Evolutionary conservation across 2,113 vertebrate species (phyloP).

Genomic region (Hypocryptadius cinnamomeus): DNA sequence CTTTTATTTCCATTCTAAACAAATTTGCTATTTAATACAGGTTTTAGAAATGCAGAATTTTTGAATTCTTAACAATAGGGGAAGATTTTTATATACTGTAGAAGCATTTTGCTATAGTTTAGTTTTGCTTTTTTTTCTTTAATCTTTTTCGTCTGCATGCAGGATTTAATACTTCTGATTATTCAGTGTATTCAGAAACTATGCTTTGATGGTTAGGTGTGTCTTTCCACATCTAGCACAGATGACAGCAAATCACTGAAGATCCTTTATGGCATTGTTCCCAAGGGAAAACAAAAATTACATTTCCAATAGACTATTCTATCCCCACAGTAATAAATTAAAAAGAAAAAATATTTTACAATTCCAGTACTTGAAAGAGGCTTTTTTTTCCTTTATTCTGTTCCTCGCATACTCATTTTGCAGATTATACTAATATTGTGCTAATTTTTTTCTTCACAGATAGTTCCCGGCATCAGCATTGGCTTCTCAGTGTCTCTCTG

Average conservation of each 20-base stretch:
- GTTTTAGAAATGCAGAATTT: neutral
- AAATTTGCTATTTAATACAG: neutral
- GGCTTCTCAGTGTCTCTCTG: neutral
- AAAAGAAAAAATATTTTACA: neutral
- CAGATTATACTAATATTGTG: neutral
- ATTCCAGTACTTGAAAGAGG: neutral
- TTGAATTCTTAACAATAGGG: neutral
- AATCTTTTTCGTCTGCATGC: neutral
- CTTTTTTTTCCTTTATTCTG: neutral
- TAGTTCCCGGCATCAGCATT: neutral
- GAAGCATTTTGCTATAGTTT: neutral
- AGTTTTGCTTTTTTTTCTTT: neutral
- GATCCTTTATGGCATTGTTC: neutral
- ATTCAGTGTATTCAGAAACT: neutral
- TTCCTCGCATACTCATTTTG: neutral
- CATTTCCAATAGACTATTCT: neutral
- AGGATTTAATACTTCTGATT: neutral
- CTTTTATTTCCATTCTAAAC: neutral
- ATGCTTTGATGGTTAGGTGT: neutral
- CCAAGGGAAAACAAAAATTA: neutral
- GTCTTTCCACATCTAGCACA: neutral
- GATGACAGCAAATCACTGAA: neutral
- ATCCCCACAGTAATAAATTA: neutral
- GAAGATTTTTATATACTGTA: neutral
- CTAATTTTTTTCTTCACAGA: neutral